Conservation (phyloP, 1,140 invertebrate genomes). For the Scaptomyza montana region DNA sequence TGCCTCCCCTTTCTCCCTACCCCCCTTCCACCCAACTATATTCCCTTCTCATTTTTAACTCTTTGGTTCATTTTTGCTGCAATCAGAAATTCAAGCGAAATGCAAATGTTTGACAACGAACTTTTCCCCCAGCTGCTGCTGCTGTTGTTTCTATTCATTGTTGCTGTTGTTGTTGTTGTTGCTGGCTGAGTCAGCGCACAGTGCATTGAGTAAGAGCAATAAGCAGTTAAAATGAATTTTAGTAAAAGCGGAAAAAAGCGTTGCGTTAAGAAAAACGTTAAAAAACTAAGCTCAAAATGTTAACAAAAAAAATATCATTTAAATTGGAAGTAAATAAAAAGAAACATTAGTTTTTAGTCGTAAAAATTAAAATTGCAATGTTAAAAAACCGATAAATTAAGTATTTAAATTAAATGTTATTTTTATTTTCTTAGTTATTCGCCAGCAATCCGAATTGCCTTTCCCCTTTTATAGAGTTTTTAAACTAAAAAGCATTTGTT, state of each 20-base stretch:
- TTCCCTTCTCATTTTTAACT: too few relatives aligned
- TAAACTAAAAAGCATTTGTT: too few relatives aligned
- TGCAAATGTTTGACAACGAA: constrained; percentile 81
- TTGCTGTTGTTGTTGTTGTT: constrained; percentile 35
- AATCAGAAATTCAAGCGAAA: constrained; percentile 80
- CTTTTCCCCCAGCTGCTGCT: constrained; percentile 46
- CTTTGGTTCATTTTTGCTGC: constrained; percentile 38
- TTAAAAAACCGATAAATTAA: too few relatives aligned
- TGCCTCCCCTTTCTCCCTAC: background rate
- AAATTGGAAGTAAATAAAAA: too few relatives aligned
- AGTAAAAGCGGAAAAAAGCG: background rate
- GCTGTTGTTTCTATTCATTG: constrained; percentile 29
- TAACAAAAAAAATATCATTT: background rate
- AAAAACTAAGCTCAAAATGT: background rate
- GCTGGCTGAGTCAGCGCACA: constrained; percentile 57
- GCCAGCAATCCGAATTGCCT: too few relatives aligned
- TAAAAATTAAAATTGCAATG: too few relatives aligned
- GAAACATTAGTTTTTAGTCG: background rate
- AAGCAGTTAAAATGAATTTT: background rate
- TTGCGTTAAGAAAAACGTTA: background rate
- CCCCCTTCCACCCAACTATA: background rate
- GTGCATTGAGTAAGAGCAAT: constrained; percentile 51
- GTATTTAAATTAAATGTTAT: too few relatives aligned
- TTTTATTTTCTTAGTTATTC: too few relatives aligned
- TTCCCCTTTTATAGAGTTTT: too few relatives aligned